Conservation (phyloP, 2,888 invertebrate genomes). For the Apotomis turbidana region DNA sequence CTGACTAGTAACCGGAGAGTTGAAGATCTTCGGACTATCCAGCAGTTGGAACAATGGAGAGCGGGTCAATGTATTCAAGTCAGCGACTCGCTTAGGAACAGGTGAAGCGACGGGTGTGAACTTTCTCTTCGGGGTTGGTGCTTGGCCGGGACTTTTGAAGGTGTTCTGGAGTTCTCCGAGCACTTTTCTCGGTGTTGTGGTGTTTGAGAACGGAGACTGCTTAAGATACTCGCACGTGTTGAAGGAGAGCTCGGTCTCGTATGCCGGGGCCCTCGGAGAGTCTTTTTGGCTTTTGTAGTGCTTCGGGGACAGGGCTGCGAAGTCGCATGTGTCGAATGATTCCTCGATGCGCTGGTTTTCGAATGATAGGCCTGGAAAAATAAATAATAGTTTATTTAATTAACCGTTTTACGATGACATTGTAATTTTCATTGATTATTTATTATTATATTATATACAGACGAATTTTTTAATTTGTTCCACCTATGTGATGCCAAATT, state of each 20-base stretch:
- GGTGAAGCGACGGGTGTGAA: conserved; percentile 45
- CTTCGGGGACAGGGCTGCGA: conserved; percentile 4
- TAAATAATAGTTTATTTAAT: too few relatives aligned
- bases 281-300: background rate
- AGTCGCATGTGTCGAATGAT: conserved; percentile 10
- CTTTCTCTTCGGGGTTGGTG: conserved; percentile 3
- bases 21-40: conserved; percentile 8
- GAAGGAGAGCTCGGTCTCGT: conserved; percentile 43
- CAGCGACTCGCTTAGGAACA: conserved; percentile 27
- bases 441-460: too few relatives aligned
- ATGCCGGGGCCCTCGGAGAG: background rate
- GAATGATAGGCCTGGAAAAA: conserved; percentile 8
- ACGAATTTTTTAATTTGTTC: too few relatives aligned
- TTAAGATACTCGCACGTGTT: background rate
- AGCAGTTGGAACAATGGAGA: conserved; percentile 19
- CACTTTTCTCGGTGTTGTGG: conserved; percentile 28
- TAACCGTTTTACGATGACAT: too few relatives aligned
- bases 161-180: conserved; percentile 44
- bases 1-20: conserved; percentile 47
- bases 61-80: background rate
- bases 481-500: too few relatives aligned
- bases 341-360: conserved; percentile 2
- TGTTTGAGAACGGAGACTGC: conserved; percentile 23
- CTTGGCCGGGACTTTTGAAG: background rate
- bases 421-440: too few relatives aligned